Conservation (phyloP, 2,888 invertebrate genomes). For the Drosophila basisetae region DNA sequence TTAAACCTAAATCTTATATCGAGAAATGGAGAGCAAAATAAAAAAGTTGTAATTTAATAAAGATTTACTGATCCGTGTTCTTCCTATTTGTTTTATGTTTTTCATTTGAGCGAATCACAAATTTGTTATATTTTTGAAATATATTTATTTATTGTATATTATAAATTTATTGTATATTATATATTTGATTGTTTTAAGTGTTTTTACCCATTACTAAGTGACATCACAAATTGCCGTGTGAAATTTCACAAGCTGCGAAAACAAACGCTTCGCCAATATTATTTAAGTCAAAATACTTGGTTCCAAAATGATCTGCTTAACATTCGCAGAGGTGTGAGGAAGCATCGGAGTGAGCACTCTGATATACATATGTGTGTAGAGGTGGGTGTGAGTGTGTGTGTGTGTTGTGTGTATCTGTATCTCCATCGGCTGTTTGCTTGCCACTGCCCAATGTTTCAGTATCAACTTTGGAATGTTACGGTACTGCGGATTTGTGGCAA, state of each 20-base stretch:
- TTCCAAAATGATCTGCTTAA: slow-evolving; percentile 62
- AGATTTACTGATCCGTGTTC: no score
- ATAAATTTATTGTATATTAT: no score
- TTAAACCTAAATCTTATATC: not conserved
- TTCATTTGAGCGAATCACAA: no score
- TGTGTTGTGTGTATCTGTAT: not conserved
- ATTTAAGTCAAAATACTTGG: slow-evolving; percentile 33
- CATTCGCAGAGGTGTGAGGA: not conserved
- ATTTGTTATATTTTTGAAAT: not conserved
- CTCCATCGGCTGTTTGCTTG: slow-evolving; percentile 47
- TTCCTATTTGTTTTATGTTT: no score
- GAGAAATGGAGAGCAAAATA: not conserved
- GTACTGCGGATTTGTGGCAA: slow-evolving; percentile 57
- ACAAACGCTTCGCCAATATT: slow-evolving; percentile 24
- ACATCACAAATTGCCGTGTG: slow-evolving; percentile 24
- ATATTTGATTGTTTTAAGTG: not conserved
- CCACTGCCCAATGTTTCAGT: slow-evolving; percentile 56
- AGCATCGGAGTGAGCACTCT: not conserved
- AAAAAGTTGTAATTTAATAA: not conserved
- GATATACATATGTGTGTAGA: not conserved
- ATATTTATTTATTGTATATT: no score
- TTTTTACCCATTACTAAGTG: not conserved
- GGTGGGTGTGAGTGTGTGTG: not conserved
- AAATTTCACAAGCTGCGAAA: slow-evolving; percentile 56
- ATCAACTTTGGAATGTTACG: slow-evolving; percentile 68